Conservation (phyloP, 2,113 vertebrate species). For the Stomatorhinus ivindoensis region DNA sequence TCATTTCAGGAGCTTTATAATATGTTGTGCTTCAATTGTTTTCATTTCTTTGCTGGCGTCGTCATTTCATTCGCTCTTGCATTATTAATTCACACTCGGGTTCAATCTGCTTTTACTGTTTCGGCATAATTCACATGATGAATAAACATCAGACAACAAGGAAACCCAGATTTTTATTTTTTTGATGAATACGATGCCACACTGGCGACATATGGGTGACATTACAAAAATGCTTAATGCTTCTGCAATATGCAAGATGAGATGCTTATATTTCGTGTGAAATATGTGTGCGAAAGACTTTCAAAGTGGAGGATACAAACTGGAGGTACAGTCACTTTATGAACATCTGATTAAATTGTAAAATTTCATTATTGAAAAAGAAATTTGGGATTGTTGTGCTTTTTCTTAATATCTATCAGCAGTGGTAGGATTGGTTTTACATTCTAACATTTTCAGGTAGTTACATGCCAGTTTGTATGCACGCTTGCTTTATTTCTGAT, state of each 20-base stretch:
- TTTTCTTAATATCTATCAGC: not conserved
- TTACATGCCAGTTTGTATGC: not conserved
- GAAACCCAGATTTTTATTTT: not conserved
- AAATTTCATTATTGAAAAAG: not conserved
- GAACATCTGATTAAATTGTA: not conserved
- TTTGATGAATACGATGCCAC: not conserved
- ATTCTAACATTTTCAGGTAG: not conserved
- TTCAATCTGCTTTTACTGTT: constrained; percentile 17
- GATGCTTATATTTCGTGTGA: not conserved
- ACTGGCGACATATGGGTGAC: not conserved
- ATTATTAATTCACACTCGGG: constrained; percentile 20
- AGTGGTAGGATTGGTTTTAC: not conserved
- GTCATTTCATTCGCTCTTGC: not conserved
- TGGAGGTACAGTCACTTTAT: not conserved
- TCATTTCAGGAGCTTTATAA: constrained; percentile 20
- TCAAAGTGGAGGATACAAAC: not conserved
- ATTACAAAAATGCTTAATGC: not conserved
- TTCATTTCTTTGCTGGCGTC: constrained; percentile 15
- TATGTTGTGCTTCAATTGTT: constrained; percentile 20
- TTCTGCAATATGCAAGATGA: not conserved
- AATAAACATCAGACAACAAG: not conserved
- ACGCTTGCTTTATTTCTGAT: not conserved
- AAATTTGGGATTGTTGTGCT: not conserved
- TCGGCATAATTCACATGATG: not conserved
- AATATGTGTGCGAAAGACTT: not conserved